phyloP scores from a whole-genome alignment of 2,113 vertebrate species.

The Atrichornis clamosus region DNA sequence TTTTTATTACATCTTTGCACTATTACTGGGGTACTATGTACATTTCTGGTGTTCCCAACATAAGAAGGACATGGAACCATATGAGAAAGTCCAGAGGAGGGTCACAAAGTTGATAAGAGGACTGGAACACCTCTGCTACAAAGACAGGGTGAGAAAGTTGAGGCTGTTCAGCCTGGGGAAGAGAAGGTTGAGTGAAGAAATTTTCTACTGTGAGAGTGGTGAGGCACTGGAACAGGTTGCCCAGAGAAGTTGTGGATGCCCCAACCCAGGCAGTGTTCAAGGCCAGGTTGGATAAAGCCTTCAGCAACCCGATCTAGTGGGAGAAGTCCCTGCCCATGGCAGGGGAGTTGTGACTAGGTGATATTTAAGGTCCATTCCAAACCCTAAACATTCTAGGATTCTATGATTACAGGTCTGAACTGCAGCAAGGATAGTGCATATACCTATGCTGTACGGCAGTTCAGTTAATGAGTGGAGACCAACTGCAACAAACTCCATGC shows the following conservation, averaged over 20 bases:
- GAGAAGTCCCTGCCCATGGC: not conserved
- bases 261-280: not conserved
- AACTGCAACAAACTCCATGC: not conserved
- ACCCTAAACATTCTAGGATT: not conserved
- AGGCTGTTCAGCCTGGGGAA: not conserved
- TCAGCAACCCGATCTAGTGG: not conserved
- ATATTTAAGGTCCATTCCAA: not conserved
- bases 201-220: not conserved
- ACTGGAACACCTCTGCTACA: not conserved
- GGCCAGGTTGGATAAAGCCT: not conserved
- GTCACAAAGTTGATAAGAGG: not conserved
- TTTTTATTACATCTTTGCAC: not conserved
- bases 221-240: not conserved
- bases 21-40: not conserved
- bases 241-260: not conserved
- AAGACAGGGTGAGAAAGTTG: not conserved
- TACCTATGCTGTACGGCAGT: not conserved
- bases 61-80: not conserved
- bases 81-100: not conserved
- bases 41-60: not conserved
- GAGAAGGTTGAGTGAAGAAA: not conserved
- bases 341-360: not conserved
- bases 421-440: not conserved
- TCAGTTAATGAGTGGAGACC: not conserved
- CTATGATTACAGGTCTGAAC: not conserved